These are phyloP conservation scores for Eurypyga helias DNA, from an alignment of 2,113 vertebrate species.

Conservation along the genomic window DNA sequence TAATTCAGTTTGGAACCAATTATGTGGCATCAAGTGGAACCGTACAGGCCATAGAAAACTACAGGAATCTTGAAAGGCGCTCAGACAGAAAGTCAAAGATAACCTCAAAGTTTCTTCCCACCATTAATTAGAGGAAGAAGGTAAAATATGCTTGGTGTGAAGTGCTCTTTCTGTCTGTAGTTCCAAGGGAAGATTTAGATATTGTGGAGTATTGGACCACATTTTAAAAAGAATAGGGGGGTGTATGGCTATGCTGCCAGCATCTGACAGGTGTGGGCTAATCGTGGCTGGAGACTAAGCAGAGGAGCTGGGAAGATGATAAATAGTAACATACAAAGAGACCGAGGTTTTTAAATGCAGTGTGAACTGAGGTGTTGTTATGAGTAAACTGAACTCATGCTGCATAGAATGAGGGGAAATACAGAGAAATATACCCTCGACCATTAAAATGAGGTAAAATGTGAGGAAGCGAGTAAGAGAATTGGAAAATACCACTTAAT, in stretches of 20 bases:
- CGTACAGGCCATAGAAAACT: background rate
- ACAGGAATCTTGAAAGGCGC: background rate
- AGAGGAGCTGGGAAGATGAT: background rate
- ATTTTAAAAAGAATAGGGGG: background rate
- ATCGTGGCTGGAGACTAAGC: background rate
- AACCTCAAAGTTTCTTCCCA: background rate
- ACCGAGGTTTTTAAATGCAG: background rate
- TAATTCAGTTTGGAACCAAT: constrained; percentile 15
- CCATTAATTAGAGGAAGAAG: background rate
- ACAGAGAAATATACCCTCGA: background rate
- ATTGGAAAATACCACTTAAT: background rate
- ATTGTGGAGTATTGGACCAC: background rate
- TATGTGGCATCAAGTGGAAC: background rate
- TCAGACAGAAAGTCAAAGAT: background rate
- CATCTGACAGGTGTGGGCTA: background rate
- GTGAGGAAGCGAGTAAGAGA: background rate
- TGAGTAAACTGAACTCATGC: background rate
- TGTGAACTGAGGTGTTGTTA: background rate
- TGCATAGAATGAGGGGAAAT: background rate
- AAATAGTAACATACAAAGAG: background rate
- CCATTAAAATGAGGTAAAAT: background rate
- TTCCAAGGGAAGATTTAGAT: background rate
- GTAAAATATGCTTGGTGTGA: background rate
- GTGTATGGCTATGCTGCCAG: background rate
- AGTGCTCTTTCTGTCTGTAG: background rate